A percentile compares a stretch with the other conserved stretches of the same genome.
These are phyloP conservation scores for Hycleus cichorii DNA, from an alignment of 1,140 invertebrate genomes.

Conservation along the genomic window DNA sequence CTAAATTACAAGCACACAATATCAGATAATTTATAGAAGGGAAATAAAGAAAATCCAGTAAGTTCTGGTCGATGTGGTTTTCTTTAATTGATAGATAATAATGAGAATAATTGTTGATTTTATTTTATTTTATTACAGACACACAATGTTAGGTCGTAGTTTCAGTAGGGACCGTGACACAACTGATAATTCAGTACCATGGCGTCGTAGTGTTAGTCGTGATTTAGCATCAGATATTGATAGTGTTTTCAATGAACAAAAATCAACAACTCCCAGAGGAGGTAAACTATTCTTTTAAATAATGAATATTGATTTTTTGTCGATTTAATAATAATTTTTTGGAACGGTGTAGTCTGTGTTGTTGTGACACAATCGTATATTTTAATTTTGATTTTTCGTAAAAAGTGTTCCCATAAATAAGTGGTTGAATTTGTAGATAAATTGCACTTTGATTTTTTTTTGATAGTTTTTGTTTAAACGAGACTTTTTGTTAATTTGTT, in stretches of 20 bases:
- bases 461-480: constrained; percentile 15
- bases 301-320: no score
- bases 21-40: constrained; percentile 31
- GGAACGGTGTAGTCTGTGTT: constrained; percentile 3
- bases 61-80: constrained; percentile 18
- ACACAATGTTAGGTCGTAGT: constrained; percentile 32
- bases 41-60: constrained; percentile 33
- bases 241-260: constrained; percentile 44
- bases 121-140: constrained; percentile 24
- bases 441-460: constrained; percentile 10
- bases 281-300: constrained; percentile 27
- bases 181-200: constrained; percentile 35
- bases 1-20: constrained; percentile 32
- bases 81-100: constrained; percentile 3
- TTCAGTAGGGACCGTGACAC: constrained; percentile 30
- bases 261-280: constrained; percentile 47
- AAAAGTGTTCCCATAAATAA: no score
- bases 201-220: constrained; percentile 52
- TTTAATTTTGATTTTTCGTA: constrained; percentile 1
- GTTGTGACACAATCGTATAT: neutral
- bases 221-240: constrained; percentile 50
- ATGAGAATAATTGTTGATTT: constrained; percentile 1
- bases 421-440: constrained; percentile 6
- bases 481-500: constrained; percentile 10
- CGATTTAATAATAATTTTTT: neutral